Base-by-base conservation (phyloP, 2,797 vertebrate genomes). In the Luscinia megarhynchos region DNA sequence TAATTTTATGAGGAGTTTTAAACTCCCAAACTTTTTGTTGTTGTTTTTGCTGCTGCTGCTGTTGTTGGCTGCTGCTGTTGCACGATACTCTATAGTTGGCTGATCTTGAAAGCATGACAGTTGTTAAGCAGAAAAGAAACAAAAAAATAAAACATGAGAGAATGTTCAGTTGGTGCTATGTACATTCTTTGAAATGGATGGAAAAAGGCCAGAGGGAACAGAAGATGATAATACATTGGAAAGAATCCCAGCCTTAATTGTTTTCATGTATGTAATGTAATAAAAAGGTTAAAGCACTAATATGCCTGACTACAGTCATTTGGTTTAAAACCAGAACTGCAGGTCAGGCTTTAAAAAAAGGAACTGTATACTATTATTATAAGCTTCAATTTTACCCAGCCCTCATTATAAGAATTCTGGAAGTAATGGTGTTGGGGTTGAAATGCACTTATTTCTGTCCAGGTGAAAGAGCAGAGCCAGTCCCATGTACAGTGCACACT, bases 1-100 rank as follows among this genome's bases (percentile, higher is more conserved):
- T 98, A 98, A 98, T 98, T 98, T 98, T 97, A 97, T 85, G 94
- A 96, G 95, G 77, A 79, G 88, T 97, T 97, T 98, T 97, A 98
- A 97, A 97, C 80, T 89, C 84, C 81, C 75, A 87, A 92, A 94
- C 84, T 96, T 96, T 94, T 94, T 95, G 79, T 95, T 95, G 95
- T 38, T 78, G 76, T 78, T 84, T 89, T 75, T 57, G 55, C 66
- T 8, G 29, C 58, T 1, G 29, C 55, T 0, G 8, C 70, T 93
- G 87, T 41, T 84, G 77, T 48, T 1, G 3, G 40, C 86, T 90
- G 93, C 68, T 74, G 94, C 91, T 89, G 83, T 82, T 78, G 93
- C 95, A 94, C 70, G 94, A 96, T 90, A 84, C 77, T 95, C 96
- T 84, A 1, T 59, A 92, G 94, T 70, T 97, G 97, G 97, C 96